Conservation (phyloP, 2,888 invertebrate genomes). For the Lumbricus terrestris region DNA sequence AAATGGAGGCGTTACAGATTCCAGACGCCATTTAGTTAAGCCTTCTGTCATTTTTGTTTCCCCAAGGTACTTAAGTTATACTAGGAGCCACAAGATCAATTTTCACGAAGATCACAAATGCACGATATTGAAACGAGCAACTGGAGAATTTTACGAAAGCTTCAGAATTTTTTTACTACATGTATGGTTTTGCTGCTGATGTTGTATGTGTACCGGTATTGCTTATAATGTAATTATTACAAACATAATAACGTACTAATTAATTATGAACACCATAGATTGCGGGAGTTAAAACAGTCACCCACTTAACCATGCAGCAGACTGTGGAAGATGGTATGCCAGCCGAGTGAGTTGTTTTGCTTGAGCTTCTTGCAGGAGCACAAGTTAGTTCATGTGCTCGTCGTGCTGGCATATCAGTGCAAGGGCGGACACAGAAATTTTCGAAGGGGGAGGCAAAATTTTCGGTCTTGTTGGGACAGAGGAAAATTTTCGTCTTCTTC, state of each 20-base stretch:
- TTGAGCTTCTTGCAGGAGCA: background rate
- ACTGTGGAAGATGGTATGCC: background rate
- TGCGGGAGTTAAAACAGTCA: background rate
- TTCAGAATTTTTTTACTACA: background rate
- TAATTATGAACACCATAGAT: background rate
- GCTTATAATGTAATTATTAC: too few relatives aligned
- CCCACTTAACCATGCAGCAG: background rate
- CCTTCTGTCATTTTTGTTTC: background rate
- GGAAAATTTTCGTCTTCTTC: too few relatives aligned
- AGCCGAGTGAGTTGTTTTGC: background rate
- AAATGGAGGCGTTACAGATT: background rate
- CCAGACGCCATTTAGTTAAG: background rate
- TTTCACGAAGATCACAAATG: background rate
- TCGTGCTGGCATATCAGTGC: background rate
- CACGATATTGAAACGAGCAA: constrained; percentile 3
- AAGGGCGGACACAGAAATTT: too few relatives aligned
- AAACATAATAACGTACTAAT: background rate
- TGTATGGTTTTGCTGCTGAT: background rate
- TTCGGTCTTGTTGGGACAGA: too few relatives aligned
- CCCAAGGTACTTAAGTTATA: background rate
- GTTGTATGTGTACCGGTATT: too few relatives aligned
- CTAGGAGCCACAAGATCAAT: background rate
- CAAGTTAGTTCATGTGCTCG: background rate
- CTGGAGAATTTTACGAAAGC: background rate
- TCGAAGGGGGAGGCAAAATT: too few relatives aligned